Percentiles rank a stretch among this genome's conserved stretches.
These are phyloP conservation scores for Nematostella vectensis DNA, from an alignment of 92 coral and sea anemone species.

Conservation along the genomic window DNA sequence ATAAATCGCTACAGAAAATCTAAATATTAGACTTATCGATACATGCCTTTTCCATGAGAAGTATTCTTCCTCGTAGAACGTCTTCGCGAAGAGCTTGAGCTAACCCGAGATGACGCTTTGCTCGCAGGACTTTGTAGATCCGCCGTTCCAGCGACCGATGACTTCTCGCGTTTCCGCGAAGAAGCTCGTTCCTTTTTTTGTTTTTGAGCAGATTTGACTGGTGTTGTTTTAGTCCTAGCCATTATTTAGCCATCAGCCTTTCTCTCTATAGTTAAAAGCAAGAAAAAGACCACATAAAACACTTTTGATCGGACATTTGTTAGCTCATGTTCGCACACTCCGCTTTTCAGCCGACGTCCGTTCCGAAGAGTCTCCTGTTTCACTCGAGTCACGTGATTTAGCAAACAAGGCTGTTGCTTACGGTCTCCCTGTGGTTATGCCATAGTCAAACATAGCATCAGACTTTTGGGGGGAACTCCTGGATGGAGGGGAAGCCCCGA, in stretches of 20 bases:
- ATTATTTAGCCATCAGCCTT: no score
- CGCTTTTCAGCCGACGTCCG: conserved; percentile 15
- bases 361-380: conserved; percentile 44
- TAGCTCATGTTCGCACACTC: conserved; percentile 1
- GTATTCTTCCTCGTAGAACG: conserved; percentile 3
- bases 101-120: conserved; percentile 6
- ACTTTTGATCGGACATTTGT: not conserved
- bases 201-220: conserved; percentile 24
- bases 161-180: conserved; percentile 12
- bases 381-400: conserved; percentile 47
- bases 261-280: no score
- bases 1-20: no score
- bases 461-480: no score
- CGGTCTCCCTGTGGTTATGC: no score
- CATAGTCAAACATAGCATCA: no score
- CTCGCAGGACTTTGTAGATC: conserved; percentile 1
- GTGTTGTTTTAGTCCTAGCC: conserved; percentile 29
- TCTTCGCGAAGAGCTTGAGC: not conserved
- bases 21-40: no score
- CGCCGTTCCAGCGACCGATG: conserved; percentile 10
- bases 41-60: conserved; percentile 10
- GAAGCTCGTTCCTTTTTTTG: conserved; percentile 15
- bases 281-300: not conserved
- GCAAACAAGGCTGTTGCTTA: no score
- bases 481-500: no score